Conservation (phyloP, 2,888 invertebrate species). For the Eumacrocentrus americanus region DNA sequence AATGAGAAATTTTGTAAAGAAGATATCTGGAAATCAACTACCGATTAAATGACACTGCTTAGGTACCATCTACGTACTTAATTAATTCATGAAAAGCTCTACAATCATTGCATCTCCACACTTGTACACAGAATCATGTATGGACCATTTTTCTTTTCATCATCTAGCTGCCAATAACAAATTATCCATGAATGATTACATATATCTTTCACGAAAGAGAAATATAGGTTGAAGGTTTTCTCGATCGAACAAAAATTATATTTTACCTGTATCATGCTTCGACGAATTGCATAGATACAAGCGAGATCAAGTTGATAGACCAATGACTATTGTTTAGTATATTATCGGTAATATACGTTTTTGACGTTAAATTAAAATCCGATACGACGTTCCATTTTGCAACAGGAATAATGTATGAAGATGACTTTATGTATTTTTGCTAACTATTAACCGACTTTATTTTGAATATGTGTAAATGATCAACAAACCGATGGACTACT, state of each 20-base stretch:
- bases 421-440: conserved; percentile 48
- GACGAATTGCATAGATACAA: conserved; percentile 14
- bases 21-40: background rate
- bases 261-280: background rate
- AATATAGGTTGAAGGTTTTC: background rate
- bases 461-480: conserved; percentile 49
- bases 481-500: conserved; percentile 50
- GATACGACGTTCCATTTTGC: background rate
- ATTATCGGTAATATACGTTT: conserved; percentile 25
- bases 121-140: background rate
- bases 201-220: background rate
- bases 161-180: background rate
- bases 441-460: conserved; percentile 51
- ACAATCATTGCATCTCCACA: background rate
- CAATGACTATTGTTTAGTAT: conserved; percentile 58
- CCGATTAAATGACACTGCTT: background rate
- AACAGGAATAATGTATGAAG: conserved; percentile 8
- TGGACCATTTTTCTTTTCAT: background rate
- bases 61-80: conserved; percentile 20
- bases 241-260: conserved; percentile 1
- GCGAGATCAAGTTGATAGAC: conserved; percentile 55
- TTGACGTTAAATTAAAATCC: background rate
- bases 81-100: background rate
- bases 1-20: too few relatives aligned
- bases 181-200: background rate